phyloP scores from a whole-genome alignment of 1,140 invertebrate genomes.

The Kradibia gibbosae region DNA sequence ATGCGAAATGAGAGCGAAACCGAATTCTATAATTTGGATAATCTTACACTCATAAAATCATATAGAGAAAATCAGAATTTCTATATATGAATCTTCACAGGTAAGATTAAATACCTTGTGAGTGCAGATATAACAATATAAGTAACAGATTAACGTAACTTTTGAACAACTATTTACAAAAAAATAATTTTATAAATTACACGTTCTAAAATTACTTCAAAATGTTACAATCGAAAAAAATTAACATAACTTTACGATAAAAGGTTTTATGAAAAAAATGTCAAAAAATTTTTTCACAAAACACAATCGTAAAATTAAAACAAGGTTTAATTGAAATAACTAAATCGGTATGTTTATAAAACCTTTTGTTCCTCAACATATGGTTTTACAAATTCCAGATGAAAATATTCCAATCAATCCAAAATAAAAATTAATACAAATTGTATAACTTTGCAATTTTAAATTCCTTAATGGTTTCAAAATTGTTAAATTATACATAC shows the following conservation, averaged over 20 bases:
- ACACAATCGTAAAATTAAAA: slow-evolving; percentile 23
- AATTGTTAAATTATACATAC: background rate
- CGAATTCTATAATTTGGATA: background rate
- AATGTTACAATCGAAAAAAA: background rate
- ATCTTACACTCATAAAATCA: background rate
- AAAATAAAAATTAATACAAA: background rate
- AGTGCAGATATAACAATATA: background rate
- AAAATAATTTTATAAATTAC: background rate
- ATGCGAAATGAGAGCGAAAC: background rate
- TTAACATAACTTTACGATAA: background rate
- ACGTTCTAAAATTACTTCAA: background rate
- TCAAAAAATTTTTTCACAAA: slow-evolving; percentile 6
- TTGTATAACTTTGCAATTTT: background rate
- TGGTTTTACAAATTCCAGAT: background rate
- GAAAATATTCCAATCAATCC: slow-evolving; percentile 14
- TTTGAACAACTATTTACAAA: background rate
- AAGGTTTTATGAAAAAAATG: background rate
- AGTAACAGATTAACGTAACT: background rate
- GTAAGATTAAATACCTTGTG: background rate
- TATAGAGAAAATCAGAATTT: slow-evolving; percentile 9
- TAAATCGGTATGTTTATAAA: slow-evolving; percentile 7
- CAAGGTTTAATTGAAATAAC: slow-evolving; percentile 20
- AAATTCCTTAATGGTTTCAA: background rate
- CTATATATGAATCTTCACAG: background rate
- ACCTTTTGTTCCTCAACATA: background rate